Percentiles rank a stretch among this genome's conserved stretches.
Conservation (phyloP, 1,140 invertebrate genomes). For the Arctopsyche grandis region DNA sequence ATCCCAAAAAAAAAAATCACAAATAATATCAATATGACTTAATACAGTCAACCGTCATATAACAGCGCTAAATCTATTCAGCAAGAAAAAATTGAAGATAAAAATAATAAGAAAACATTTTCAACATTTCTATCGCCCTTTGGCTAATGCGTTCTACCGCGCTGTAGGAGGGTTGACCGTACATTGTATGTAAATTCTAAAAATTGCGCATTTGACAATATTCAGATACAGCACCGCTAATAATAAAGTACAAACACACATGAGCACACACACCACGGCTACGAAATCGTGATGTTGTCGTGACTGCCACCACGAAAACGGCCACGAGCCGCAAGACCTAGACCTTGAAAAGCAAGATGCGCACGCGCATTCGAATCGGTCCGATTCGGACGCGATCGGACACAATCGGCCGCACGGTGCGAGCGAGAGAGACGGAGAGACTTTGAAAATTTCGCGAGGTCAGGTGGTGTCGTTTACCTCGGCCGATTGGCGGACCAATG, state of each 20-base stretch:
- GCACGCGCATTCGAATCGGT: background rate
- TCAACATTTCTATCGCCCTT: no score
- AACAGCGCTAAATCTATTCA: no score
- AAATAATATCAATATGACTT: no score
- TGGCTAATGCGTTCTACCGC: no score
- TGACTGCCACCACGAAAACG: conserved; percentile 4
- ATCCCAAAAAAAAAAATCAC: no score
- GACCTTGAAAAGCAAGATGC: conserved; percentile 27
- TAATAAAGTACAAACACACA: background rate
- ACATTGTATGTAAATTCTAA: no score
- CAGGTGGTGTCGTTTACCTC: conserved; percentile 54
- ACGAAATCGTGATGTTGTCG: background rate
- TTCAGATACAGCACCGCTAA: background rate
- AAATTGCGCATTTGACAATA: background rate
- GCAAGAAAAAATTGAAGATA: no score
- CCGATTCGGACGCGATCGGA: conserved; percentile 19
- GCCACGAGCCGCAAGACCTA: background rate
- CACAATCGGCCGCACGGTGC: background rate
- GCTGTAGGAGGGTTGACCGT: no score
- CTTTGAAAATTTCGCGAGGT: conserved; percentile 53
- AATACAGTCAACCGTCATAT: no score
- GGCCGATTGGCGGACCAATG: conserved; percentile 49
- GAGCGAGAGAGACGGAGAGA: background rate
- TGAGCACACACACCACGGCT: background rate
- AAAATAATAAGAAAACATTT: no score